A percentile compares a stretch with the other conserved stretches of the same genome.
These are phyloP conservation scores for Sarcophaga peregrina DNA, from an alignment of 1,140 invertebrate genomes.

Conservation along the genomic window DNA sequence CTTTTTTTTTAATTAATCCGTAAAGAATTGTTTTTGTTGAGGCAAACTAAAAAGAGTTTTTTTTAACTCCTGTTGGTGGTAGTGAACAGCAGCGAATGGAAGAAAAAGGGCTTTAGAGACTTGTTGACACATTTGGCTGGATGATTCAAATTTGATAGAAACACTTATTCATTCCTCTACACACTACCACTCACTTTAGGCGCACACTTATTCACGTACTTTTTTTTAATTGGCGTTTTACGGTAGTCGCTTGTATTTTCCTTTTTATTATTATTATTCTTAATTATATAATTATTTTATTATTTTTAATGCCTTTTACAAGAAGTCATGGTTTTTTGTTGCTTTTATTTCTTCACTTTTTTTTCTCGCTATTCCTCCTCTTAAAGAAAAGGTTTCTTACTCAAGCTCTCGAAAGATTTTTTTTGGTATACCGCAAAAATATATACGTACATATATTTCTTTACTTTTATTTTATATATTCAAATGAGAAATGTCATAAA, in stretches of 20 bases:
- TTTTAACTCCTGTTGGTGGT: not conserved
- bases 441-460: too few relatives aligned
- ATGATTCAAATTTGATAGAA: not conserved
- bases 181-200: too few relatives aligned
- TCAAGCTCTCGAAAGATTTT: not conserved
- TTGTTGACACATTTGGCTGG: conserved; percentile 16
- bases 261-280: not conserved
- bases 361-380: too few relatives aligned
- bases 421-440: conserved; percentile 21
- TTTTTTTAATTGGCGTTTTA: too few relatives aligned
- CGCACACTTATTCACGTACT: too few relatives aligned
- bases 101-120: not conserved
- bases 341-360: too few relatives aligned
- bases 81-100: not conserved
- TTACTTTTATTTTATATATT: not conserved
- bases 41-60: not conserved
- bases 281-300: conserved; percentile 24
- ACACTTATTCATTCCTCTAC: too few relatives aligned
- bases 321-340: too few relatives aligned
- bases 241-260: not conserved
- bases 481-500: not conserved
- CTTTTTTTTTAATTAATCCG: conserved; percentile 32
- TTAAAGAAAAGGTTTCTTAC: too few relatives aligned
- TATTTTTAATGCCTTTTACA: not conserved
- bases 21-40: conserved; percentile 21